Evolutionary conservation across 2,113 vertebrate species (phyloP).

Genomic region (Morone saxatilis): DNA sequence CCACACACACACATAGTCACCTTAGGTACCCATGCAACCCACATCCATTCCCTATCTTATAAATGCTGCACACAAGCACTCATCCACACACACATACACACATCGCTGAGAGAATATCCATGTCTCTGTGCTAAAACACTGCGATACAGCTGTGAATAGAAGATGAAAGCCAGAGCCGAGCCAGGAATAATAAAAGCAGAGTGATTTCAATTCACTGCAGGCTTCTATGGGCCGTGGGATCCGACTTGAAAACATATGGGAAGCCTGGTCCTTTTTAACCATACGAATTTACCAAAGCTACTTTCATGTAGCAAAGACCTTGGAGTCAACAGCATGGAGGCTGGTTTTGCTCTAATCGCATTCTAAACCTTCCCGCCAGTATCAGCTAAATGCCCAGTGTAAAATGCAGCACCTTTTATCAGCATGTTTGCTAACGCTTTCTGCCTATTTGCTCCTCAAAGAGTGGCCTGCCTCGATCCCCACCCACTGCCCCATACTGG

Average conservation of each 20-base stretch:
- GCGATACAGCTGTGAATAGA: conserved; percentile 69
- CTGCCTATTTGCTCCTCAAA: conserved; percentile 11
- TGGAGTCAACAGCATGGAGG: conserved; percentile 33
- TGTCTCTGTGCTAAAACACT: conserved; percentile 69
- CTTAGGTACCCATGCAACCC: conserved; percentile 50
- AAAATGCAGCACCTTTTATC: conserved; percentile 3
- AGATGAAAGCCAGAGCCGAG: conserved; percentile 75
- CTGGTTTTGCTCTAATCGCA: conserved; percentile 19
- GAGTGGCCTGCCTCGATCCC: conserved; percentile 17
- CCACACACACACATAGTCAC: conserved; percentile 10
- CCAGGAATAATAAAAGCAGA: conserved; percentile 72
- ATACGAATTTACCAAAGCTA: conserved; percentile 49
- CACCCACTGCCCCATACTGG: conserved; percentile 6
- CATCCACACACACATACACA: conserved; percentile 21
- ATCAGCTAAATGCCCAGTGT: conserved; percentile 19
- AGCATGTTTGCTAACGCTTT: not conserved
- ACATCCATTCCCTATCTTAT: conserved; percentile 30
- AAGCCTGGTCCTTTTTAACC: conserved; percentile 41
- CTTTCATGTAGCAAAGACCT: conserved; percentile 67
- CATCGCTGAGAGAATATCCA: conserved; percentile 65
- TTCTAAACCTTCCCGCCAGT: conserved; percentile 6
- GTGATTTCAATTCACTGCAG: conserved; percentile 70
- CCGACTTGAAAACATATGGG: conserved; percentile 62
- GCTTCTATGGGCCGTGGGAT: conserved; percentile 62
- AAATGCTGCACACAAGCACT: conserved; percentile 47